Evolutionary conservation across 1,140 invertebrate genomes (phyloP), one percentile per base, ranked within the genome.

Genomic region (Rhynchophorus ferrugineus): DNA sequence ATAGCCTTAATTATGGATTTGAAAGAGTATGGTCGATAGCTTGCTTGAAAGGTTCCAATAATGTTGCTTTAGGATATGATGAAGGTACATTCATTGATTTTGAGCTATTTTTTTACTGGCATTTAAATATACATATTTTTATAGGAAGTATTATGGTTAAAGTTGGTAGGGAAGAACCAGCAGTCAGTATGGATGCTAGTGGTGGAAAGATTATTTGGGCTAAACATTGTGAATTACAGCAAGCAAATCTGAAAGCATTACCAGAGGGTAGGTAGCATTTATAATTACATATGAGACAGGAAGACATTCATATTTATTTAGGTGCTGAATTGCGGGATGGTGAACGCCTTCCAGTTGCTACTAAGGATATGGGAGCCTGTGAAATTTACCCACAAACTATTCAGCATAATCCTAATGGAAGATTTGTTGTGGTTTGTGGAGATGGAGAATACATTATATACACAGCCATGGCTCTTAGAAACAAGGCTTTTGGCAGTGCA

Each of bases 381-480:
- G 97, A 99, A 74, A 97, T 99, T 58, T 99, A 98, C 71, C 97
- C 97, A 0, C 96, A 99, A 69, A 97, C 89, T 0, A 93, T 99
- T 56, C 87, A 91, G 16, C 97, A 99, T 66, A 99, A 98, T 76
- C 93, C 95, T 0, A 99, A 99, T 73, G 97, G 97, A 36, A 82
- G 95, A 39, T 99, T 99, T 74, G 87, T 99, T 1, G 96, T 98
- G 3, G 95, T 99, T 6, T 99, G 97, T 72, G 97, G 97, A 7
- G 97, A 99, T 73, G 97, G 96, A 0, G 97, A 99, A 70, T 99
- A 98, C 69, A 99, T 99, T 11, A 98, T 99, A 60, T 99, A 99
- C 71, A 99, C 97, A 0, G 93, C 96, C 0, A 97, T 99, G 92
- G 95, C 95, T 0, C 74, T 99, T 24, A 80, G 97, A 37, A 99